phyloP scores from a whole-genome alignment of 2,797 vertebrate genomes.

The Sebastes vulpes region DNA sequence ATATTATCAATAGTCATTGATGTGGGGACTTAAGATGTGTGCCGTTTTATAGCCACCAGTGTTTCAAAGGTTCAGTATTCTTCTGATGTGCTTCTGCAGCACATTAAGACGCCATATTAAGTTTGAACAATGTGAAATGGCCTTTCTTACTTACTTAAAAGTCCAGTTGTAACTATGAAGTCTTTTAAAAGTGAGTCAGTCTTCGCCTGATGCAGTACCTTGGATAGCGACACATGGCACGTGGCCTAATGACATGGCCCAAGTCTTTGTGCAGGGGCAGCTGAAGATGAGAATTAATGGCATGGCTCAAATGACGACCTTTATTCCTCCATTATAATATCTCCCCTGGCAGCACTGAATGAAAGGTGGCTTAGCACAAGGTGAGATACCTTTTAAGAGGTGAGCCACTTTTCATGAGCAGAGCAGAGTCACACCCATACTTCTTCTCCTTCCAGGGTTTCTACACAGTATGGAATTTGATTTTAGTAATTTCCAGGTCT shows the following conservation, averaged over 20 bases:
- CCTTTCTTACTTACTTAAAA: conserved; percentile 27
- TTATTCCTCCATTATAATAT: conserved; percentile 61
- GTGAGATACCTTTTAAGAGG: conserved; percentile 37
- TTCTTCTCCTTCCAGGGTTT: neutral
- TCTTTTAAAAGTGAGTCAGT: conserved; percentile 28
- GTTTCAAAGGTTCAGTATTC: conserved; percentile 23
- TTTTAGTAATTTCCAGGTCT: too few species aligned
- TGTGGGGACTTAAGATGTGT: neutral
- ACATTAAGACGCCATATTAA: conserved; percentile 25
- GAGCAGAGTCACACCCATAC: neutral
- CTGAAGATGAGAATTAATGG: conserved; percentile 60
- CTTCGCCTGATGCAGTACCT: conserved; percentile 8
- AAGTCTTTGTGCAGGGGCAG: conserved; percentile 35
- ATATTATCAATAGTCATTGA: conserved; percentile 38
- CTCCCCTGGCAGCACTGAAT: conserved; percentile 51
- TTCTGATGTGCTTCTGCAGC: conserved; percentile 23
- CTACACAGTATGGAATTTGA: too few species aligned
- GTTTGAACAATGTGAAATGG: conserved; percentile 22
- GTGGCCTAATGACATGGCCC: conserved; percentile 32
- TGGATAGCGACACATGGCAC: conserved; percentile 23
- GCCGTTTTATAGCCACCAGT: conserved; percentile 9
- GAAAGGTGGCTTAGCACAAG: conserved; percentile 39
- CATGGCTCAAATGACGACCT: conserved; percentile 51
- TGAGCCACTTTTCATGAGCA: neutral
- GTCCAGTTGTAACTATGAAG: conserved; percentile 29